These are phyloP conservation scores for Coptodon bakossiorum DNA, from an alignment of 2,113 vertebrate genomes.

Conservation along the genomic window DNA sequence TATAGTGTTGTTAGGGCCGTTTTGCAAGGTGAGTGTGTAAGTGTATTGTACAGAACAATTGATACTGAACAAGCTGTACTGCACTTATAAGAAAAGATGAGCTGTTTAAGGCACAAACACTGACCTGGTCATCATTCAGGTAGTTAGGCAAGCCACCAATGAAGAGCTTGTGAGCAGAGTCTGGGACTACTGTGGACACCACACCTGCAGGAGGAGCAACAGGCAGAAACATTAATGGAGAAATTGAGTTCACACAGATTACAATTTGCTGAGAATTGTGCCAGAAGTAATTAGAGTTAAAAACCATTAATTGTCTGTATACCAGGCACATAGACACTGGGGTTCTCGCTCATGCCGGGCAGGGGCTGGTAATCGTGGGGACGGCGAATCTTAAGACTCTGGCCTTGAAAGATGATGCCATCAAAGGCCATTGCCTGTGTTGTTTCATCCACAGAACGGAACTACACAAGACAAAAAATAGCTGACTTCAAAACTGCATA, in stretches of 20 bases:
- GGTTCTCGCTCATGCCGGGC: conserved; percentile 92
- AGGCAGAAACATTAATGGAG: neutral
- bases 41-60: neutral
- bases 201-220: conserved; percentile 70
- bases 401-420: conserved; percentile 92
- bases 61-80: neutral
- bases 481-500: neutral
- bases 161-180: conserved; percentile 90
- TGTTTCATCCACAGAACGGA: conserved; percentile 90
- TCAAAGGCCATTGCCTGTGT: conserved; percentile 94
- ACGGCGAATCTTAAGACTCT: conserved; percentile 88
- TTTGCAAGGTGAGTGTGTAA: neutral
- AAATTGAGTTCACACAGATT: neutral
- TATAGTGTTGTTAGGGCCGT: neutral
- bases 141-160: conserved; percentile 89
- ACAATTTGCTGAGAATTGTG: conserved; percentile 31
- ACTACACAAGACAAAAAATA: conserved; percentile 63
- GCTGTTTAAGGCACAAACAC: neutral
- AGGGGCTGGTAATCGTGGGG: conserved; percentile 91
- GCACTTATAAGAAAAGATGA: neutral
- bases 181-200: conserved; percentile 90
- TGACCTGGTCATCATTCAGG: conserved; percentile 90
- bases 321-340: conserved; percentile 92
- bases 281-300: conserved; percentile 55
- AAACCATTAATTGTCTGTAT: conserved; percentile 62